Evolutionary conservation across 1,140 invertebrate species (phyloP).

Genomic region (Bombus picipes): DNA sequence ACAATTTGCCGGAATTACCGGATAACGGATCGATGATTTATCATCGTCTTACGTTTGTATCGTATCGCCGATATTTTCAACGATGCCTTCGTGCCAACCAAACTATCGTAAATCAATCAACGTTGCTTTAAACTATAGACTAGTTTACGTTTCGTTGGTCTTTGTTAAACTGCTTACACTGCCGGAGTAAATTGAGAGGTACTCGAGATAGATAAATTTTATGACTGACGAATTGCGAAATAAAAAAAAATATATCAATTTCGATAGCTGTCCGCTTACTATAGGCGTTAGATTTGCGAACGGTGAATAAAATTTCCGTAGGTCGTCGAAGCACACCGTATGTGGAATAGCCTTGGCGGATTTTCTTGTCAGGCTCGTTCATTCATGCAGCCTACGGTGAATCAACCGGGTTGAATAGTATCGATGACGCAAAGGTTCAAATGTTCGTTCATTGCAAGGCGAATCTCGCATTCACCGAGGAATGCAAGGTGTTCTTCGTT

Average conservation of each 20-base stretch:
- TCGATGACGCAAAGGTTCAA: constrained; percentile 56
- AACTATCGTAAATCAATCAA: constrained; percentile 48
- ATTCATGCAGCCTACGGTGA: constrained; percentile 28
- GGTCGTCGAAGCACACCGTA: background rate
- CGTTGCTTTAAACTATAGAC: constrained; percentile 23
- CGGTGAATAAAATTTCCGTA: background rate
- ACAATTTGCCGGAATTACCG: constrained; percentile 37
- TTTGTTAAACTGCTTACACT: background rate
- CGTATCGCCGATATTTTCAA: constrained; percentile 11
- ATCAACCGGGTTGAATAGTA: constrained; percentile 18
- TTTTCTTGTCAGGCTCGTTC: constrained; percentile 57
- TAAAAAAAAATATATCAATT: too few species aligned
- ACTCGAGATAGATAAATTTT: too few species aligned
- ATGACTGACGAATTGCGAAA: too few species aligned
- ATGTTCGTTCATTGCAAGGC: constrained; percentile 37
- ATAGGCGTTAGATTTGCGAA: background rate
- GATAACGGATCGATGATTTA: constrained; percentile 59
- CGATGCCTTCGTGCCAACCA: background rate
- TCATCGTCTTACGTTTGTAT: constrained; percentile 10
- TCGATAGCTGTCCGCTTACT: background rate
- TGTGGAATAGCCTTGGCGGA: constrained; percentile 39
- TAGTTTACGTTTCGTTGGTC: background rate
- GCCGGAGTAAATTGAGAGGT: background rate
- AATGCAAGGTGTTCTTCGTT: constrained; percentile 48
- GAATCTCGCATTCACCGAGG: constrained; percentile 37